Percentiles rank a stretch among this genome's conserved stretches.
Conservation (phyloP, 2,797 vertebrate genomes). For the Octomys mimax region DNA sequence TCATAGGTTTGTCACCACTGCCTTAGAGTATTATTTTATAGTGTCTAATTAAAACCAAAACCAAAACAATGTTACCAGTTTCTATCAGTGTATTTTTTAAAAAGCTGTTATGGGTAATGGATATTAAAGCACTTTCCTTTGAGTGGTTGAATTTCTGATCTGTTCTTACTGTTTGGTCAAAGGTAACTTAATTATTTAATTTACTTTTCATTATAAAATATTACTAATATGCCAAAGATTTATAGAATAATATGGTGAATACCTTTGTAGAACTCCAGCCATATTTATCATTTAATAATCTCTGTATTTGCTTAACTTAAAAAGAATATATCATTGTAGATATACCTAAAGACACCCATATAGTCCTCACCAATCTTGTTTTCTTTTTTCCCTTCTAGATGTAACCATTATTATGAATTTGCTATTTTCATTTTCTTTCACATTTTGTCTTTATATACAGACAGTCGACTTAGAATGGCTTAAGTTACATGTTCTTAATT, state of each 20-base stretch:
- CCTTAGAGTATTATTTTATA: conserved; percentile 49
- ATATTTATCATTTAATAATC: conserved; percentile 56
- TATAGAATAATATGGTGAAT: conserved; percentile 20
- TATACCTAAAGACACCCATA: not conserved
- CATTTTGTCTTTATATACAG: conserved; percentile 48
- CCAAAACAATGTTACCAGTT: not conserved
- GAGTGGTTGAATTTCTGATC: conserved; percentile 58
- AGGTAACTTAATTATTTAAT: conserved; percentile 33
- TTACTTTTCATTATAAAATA: conserved; percentile 50
- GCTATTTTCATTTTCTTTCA: conserved; percentile 25
- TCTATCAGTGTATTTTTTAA: not conserved
- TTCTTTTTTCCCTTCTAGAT: conserved; percentile 37
- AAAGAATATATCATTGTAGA: conserved; percentile 13
- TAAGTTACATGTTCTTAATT: not conserved
- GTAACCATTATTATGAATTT: conserved; percentile 63
- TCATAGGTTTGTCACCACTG: not conserved
- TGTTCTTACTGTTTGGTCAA: conserved; percentile 41
- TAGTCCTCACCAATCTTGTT: conserved; percentile 16
- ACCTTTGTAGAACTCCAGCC: not conserved
- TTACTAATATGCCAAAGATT: conserved; percentile 17
- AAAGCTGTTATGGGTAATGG: not conserved
- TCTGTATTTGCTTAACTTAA: conserved; percentile 58
- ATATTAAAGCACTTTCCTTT: conserved; percentile 48
- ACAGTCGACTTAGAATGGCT: not conserved
- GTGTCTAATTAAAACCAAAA: conserved; percentile 56